Conservation (phyloP, 2,888 invertebrate species). For the Allacma fusca region DNA sequence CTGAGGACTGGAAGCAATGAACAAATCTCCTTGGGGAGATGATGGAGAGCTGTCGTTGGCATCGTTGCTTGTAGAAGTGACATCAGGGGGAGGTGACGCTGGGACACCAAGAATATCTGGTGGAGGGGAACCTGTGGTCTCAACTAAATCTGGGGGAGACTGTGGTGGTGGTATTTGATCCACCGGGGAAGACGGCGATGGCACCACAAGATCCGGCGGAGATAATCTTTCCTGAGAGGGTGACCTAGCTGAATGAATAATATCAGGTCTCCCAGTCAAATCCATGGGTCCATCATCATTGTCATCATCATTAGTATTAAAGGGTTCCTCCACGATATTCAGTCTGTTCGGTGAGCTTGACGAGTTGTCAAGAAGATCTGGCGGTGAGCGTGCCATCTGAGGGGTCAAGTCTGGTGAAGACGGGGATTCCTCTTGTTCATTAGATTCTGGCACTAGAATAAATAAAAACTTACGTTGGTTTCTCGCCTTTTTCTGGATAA, state of each 20-base stretch:
- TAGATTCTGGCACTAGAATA: conserved; percentile 9
- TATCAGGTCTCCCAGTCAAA: conserved; percentile 13
- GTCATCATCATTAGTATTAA: conserved; percentile 24
- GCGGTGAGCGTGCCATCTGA: conserved; percentile 8
- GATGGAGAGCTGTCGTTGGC: not conserved
- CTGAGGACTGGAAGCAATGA: conserved; percentile 19
- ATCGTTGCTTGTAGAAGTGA: not conserved
- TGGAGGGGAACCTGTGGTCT: not conserved
- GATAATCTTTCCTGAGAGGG: not conserved
- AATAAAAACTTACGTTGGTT: conserved; percentile 11
- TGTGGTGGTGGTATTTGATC: not conserved
- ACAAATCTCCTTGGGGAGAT: conserved; percentile 20
- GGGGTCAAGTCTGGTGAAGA: conserved; percentile 18
- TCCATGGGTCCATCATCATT: conserved; percentile 26
- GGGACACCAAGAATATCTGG: conserved; percentile 25
- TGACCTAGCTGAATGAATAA: not conserved
- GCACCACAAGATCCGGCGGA: not conserved
- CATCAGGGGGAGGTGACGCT: conserved; percentile 27
- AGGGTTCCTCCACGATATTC: conserved; percentile 34
- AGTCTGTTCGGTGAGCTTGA: conserved; percentile 29
- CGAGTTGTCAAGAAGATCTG: conserved; percentile 24
- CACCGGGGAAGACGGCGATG: not conserved
- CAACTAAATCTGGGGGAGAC: not conserved
- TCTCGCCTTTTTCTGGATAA: not conserved
- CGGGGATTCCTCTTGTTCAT: conserved; percentile 36